Percentiles rank a stretch among this genome's conserved stretches.
Conservation (phyloP, 2,888 invertebrate genomes). For the Diarsia mendica region DNA sequence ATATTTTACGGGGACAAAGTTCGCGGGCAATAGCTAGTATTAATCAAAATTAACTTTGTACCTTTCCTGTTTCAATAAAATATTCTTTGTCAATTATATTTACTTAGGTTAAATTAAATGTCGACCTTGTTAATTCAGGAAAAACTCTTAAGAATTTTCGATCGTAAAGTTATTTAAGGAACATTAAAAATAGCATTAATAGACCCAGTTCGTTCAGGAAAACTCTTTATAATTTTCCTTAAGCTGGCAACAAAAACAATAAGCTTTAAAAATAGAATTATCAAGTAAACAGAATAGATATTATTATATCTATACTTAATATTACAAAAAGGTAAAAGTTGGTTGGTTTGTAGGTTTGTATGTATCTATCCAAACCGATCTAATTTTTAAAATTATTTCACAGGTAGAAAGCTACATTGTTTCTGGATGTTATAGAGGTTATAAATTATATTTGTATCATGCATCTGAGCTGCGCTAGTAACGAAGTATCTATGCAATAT, state of each 20-base stretch:
- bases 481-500: not conserved
- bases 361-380: too few species aligned
- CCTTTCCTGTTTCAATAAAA: not conserved
- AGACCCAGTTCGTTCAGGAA: not conserved
- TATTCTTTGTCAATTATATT: not conserved
- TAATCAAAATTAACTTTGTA: not conserved
- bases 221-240: not conserved
- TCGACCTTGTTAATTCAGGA: not conserved
- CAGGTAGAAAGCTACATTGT: too few species aligned
- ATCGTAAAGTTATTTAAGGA: not conserved
- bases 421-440: too few species aligned
- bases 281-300: not conserved
- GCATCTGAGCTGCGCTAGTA: too few species aligned
- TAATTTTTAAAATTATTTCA: too few species aligned
- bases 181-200: constrained; percentile 1
- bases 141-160: not conserved
- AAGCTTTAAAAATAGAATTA: not conserved
- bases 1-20: too few species aligned
- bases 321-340: too few species aligned
- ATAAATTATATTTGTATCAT: too few species aligned
- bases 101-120: not conserved
- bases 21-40: too few species aligned
- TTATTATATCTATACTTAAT: too few species aligned
- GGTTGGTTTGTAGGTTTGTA: too few species aligned
- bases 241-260: not conserved